These are phyloP conservation scores for Mellilla xanthometata DNA, from an alignment of 2,888 invertebrate species.

Conservation along the genomic window DNA sequence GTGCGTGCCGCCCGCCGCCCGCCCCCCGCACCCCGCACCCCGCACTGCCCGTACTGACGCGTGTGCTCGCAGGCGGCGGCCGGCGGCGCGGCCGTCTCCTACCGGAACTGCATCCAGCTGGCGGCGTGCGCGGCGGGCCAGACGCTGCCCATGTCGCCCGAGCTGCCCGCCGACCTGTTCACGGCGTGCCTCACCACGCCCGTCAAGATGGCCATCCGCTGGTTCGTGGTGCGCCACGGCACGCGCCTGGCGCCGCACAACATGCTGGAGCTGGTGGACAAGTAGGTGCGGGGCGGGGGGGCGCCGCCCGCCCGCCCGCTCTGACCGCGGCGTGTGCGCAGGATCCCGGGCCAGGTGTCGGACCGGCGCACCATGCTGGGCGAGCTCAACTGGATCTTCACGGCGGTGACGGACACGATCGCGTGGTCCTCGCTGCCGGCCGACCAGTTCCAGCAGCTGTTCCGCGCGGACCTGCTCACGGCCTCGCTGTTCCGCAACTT, in stretches of 20 bases:
- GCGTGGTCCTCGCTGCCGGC: conserved; percentile 98
- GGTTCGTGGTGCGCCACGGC: conserved; percentile 94
- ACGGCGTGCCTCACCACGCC: conserved; percentile 99
- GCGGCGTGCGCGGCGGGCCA: conserved; percentile 98
- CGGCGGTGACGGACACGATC: conserved; percentile 99
- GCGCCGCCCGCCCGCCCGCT: too few relatives aligned
- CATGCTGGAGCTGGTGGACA: conserved; percentile 93
- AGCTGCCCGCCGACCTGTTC: conserved; percentile 98
- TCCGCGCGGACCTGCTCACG: conserved; percentile 98
- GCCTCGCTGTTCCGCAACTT: conserved; percentile 99
- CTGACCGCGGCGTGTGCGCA: too few relatives aligned
- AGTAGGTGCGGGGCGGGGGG: conserved; percentile 82
- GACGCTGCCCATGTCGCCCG: conserved; percentile 97
- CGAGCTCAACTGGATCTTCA: conserved; percentile 99
- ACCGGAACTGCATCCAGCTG: conserved; percentile 96
- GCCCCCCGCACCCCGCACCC: too few relatives aligned
- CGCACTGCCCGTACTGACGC: too few relatives aligned
- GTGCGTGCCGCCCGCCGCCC: too few relatives aligned
- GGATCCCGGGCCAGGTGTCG: conserved; percentile 97
- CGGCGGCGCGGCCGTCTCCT: conserved; percentile 76
- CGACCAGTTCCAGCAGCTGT: conserved; percentile 97
- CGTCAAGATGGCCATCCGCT: conserved; percentile 96
- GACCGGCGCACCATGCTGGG: conserved; percentile 98
- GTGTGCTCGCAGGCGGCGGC: conserved; percentile 8
- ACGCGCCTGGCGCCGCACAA: conserved; percentile 92